Evolutionary conservation across 1,140 invertebrate species (phyloP), one percentile per base, ranked within the genome.

Genomic region (Magallana angulata): DNA sequence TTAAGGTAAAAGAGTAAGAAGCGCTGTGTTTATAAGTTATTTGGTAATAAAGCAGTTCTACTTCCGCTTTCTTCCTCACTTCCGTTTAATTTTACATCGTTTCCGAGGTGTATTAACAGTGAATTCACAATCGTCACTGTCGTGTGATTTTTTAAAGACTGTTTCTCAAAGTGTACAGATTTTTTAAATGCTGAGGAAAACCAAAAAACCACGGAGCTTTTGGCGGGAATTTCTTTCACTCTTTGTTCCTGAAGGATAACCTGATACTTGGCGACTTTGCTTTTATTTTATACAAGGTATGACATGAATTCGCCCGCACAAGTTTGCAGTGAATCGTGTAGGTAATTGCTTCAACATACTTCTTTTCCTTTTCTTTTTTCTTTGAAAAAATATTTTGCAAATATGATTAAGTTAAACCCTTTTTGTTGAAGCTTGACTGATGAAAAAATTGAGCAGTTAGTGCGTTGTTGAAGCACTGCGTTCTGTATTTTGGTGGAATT

Each of bases 311-410:
- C 48, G 36, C 59, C 59, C 0, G 48, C 36, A 58, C 14, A n/a
- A 24, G 58, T 86, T 64, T 86, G 57, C 85, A 86, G 7, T 86
- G 30, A 7, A 86, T 80, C 24, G 59, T 64, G 58, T 59, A 86
- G 18, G 56, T 58, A 36, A 86, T 18, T 9, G 68, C 68, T 58
- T 24, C 85, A 7, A 58, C n/a, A 0, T 86, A 14, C 36, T 48
- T 48, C 36, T 48, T 48, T 36, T 86, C 57, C 5, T 80, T 85
- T 59, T 58, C 68, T 1, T 85, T 80, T 12, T 1, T 24, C 5
- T 48, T 48, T 24, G n/a, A n/a, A n/a, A n/a, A n/a, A n/a, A n/a
- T n/a, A n/a, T n/a, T 56, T 11, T 30, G 85, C 64, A 80, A 86
- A 86, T 1, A 86, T 57, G 8, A 80, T 58, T 0, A 86, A n/a